phyloP scores from a whole-genome alignment of 2,888 invertebrate genomes.

The Spisula solida region DNA sequence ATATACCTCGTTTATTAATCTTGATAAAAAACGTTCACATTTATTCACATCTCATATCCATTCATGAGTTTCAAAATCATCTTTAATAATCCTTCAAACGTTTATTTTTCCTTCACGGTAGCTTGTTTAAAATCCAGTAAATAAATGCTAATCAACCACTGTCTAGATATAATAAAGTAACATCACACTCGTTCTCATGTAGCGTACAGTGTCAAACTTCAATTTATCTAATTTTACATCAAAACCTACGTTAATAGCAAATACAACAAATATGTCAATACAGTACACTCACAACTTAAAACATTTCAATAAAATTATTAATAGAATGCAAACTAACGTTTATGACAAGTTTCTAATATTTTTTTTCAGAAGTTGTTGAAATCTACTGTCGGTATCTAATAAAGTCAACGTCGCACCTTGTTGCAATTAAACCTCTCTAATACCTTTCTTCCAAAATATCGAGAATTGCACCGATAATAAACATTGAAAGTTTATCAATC shows the following conservation, averaged over 20 bases:
- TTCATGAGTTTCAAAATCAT: constrained; percentile 1
- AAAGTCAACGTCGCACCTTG: not conserved
- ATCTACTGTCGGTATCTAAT: not conserved
- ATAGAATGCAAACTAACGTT: not conserved
- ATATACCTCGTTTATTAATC: constrained; percentile 3
- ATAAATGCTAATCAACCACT: constrained; percentile 11
- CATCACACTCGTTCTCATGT: not conserved
- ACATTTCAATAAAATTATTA: not conserved
- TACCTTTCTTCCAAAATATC: not conserved
- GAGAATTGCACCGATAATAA: not conserved
- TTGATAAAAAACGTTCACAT: not conserved
- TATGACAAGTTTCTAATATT: not conserved
- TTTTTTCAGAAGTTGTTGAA: constrained; percentile 4
- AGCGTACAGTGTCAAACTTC: not conserved
- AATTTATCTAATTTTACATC: not conserved
- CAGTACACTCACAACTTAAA: not conserved
- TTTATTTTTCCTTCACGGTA: not conserved
- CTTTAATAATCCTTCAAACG: constrained; percentile 9
- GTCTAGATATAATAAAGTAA: not conserved
- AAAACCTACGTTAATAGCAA: not conserved
- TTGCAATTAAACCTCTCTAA: not conserved
- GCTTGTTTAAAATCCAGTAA: constrained; percentile 8
- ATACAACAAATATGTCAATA: constrained; percentile 9
- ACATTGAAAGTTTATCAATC: not conserved
- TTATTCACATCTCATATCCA: not conserved